Percentiles rank a stretch among this genome's conserved stretches.
phyloP scores from a whole-genome alignment of 1,140 invertebrate species.

The Pemphigus obesinymphae region DNA sequence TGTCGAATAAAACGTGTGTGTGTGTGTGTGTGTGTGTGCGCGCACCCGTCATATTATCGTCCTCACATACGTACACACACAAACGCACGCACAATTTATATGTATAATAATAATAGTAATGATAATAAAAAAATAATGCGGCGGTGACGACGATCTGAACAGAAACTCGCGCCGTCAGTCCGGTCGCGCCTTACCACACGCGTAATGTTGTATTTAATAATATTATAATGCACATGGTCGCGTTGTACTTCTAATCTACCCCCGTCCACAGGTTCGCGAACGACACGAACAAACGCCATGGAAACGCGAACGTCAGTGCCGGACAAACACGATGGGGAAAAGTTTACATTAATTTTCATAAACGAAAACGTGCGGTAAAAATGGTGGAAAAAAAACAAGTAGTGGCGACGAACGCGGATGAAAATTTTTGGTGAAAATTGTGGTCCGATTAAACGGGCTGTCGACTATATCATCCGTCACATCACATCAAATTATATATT shows the following conservation, averaged over 20 bases:
- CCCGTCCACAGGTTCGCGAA: neutral
- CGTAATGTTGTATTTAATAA: no score
- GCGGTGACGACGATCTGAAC: neutral
- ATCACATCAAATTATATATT: no score
- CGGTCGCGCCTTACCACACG: neutral
- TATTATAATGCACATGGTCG: neutral
- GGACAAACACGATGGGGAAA: neutral
- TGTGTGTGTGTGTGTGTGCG: neutral
- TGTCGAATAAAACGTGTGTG: conserved; percentile 5
- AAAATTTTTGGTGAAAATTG: no score
- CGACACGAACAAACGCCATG: neutral
- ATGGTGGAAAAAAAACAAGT: neutral
- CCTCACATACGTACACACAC: neutral
- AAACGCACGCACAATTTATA: neutral
- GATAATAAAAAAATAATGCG: neutral
- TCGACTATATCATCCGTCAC: no score
- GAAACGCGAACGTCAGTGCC: neutral
- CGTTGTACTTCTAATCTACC: neutral
- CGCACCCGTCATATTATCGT: neutral
- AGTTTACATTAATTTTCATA: neutral
- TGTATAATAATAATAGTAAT: neutral
- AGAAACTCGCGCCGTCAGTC: neutral
- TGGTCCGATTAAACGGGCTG: no score
- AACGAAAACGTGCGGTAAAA: neutral
- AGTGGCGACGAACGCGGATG: neutral